Evolutionary conservation across 2,888 invertebrate genomes (phyloP), one percentile per base, ranked within the genome.

Genomic region (Lysandra bellargus): DNA sequence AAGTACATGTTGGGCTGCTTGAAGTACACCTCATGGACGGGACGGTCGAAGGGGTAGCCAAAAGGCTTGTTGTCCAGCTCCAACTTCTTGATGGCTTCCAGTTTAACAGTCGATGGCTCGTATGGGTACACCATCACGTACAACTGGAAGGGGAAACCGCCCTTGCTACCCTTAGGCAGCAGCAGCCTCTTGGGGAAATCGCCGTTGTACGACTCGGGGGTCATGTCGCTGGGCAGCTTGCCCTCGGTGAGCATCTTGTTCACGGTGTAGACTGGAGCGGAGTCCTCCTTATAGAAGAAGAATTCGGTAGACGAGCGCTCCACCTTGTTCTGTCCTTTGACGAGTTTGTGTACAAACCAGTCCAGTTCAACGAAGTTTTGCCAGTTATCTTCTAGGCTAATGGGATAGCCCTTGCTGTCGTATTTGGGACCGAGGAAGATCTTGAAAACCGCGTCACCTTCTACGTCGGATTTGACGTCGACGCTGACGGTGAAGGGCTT

Each of bases 391-490:
- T 95, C 92, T 30, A 96, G 86, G 81, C 90, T 89, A 37, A 96
- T 85, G 44, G 90, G 89, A 82, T 93, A 95, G 74, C 95, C 95
- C 77, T 94, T 93, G 82, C 95, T 92, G 85, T 96, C 96, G 85
- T 95, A 96, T 88, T 96, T 97, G 9, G 97, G 97, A 82, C 96
- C 97, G 64, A 97, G 85, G 95, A 96, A 97, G 40, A 96, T 89
- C 83, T 96, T 96, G 80, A 97, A 88, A 17, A 95, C 92, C 2
- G 95, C 96, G 81, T 96, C 95, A 69, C 90, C 90, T 9, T 93
- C 90, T 82, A 95, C 94, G 78, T 96, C 95, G 79, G 96, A 95
- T 79, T 95, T 94, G 30, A 97, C 89, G 73, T 95, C 91, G 83
- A 97, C 88, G 80, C 93, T 95, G 82, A 96, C 94, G 80, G 91